Evolutionary conservation across 1,140 invertebrate genomes (phyloP).

Genomic region (Bombus impatiens): DNA sequence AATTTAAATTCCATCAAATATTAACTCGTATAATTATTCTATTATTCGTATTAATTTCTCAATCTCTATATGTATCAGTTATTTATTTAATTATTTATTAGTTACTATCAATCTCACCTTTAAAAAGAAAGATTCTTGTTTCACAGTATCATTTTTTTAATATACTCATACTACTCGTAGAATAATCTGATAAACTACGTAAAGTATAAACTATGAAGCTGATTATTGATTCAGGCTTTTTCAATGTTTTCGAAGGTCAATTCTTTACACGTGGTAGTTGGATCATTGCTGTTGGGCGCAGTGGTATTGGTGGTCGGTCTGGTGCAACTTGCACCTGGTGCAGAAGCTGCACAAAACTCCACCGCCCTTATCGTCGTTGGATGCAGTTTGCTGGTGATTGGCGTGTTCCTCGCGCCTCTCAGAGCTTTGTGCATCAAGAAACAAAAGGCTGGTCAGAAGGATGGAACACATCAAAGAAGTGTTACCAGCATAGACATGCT

Average conservation of each 20-base stretch:
- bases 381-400: slow-evolving; percentile 82
- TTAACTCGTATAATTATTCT: too few species aligned
- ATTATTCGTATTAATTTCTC: background rate
- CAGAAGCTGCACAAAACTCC: slow-evolving; percentile 88
- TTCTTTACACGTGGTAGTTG: slow-evolving; percentile 88
- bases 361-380: slow-evolving; percentile 87
- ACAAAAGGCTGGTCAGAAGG: slow-evolving; percentile 75
- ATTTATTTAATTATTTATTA: background rate
- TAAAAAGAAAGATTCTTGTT: background rate
- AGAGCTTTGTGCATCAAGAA: slow-evolving; percentile 77
- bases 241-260: slow-evolving; percentile 83
- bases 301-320: slow-evolving; percentile 90
- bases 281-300: slow-evolving; percentile 87
- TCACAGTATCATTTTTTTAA: background rate
- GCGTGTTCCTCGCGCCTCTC: slow-evolving; percentile 73
- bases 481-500: slow-evolving; percentile 80
- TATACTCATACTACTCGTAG: background rate
- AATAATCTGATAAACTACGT: background rate
- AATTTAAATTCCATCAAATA: too few species aligned
- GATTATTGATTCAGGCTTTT: background rate
- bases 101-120: background rate
- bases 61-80: too few species aligned
- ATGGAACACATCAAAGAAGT: slow-evolving; percentile 78
- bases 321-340: slow-evolving; percentile 90
- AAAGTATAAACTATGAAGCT: too few species aligned